These are phyloP conservation scores for Zygogramma bicolorata DNA, from an alignment of 2,888 invertebrate species.

Conservation along the genomic window DNA sequence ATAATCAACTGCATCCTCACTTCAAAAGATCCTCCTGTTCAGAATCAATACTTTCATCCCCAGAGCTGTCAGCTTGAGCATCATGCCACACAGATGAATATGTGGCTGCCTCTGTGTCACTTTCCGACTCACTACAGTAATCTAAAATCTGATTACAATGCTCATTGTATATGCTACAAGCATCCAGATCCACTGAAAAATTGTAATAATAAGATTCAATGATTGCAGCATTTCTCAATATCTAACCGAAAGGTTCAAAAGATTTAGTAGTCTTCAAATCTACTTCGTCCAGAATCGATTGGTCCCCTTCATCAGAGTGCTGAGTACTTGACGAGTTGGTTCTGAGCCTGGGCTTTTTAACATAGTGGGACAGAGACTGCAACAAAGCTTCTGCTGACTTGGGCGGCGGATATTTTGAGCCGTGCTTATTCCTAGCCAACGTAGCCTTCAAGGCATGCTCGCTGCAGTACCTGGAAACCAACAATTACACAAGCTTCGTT, in stretches of 20 bases:
- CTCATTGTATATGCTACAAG: slow-evolving; percentile 67
- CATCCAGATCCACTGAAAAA: slow-evolving; percentile 70
- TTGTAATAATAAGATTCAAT: too few relatives aligned
- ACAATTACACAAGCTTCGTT: neutral
- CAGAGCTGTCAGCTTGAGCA: slow-evolving; percentile 77
- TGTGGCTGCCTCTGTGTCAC: slow-evolving; percentile 77
- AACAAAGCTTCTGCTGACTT: slow-evolving; percentile 77
- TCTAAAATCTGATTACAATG: slow-evolving; percentile 74
- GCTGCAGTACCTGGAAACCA: slow-evolving; percentile 72
- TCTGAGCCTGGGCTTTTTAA: slow-evolving; percentile 63
- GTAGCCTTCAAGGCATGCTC: slow-evolving; percentile 79
- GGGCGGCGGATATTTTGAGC: slow-evolving; percentile 73
- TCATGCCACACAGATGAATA: slow-evolving; percentile 75
- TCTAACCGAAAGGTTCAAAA: slow-evolving; percentile 73
- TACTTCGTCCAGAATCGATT: slow-evolving; percentile 65
- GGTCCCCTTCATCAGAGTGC: slow-evolving; percentile 58
- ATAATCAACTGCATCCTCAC: slow-evolving; percentile 65
- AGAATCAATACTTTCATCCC: slow-evolving; percentile 83
- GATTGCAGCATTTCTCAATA: too few relatives aligned
- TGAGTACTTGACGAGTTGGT: slow-evolving; percentile 54
- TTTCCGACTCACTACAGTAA: slow-evolving; percentile 81
- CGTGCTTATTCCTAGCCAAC: slow-evolving; percentile 73
- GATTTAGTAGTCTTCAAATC: slow-evolving; percentile 66
- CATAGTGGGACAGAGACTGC: slow-evolving; percentile 75
- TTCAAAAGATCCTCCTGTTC: slow-evolving; percentile 82